Conservation (phyloP, 2,113 vertebrate species). For the Puffinus mauretanicus region DNA sequence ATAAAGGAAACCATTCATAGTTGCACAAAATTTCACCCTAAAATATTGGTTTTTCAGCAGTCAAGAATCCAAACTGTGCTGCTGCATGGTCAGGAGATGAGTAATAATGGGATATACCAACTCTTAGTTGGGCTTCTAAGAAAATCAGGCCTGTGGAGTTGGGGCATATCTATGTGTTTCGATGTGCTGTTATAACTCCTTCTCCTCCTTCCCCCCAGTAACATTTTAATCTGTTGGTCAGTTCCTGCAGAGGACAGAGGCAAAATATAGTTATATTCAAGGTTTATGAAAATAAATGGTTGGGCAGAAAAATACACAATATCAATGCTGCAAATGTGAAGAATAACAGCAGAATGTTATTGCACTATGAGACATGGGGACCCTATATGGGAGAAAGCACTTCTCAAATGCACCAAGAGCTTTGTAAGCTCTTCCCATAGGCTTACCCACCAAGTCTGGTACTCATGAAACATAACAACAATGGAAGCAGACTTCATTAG, state of each 20-base stretch:
- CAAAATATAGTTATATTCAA: background rate
- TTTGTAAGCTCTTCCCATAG: background rate
- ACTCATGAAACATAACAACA: background rate
- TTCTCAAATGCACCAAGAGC: background rate
- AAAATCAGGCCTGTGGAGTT: background rate
- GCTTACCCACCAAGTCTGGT: background rate
- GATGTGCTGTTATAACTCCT: background rate
- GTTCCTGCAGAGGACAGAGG: background rate
- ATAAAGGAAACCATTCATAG: background rate
- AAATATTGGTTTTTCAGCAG: background rate
- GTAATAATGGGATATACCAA: background rate
- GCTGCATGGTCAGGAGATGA: background rate
- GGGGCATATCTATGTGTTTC: background rate
- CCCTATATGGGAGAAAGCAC: background rate
- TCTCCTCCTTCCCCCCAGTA: background rate
- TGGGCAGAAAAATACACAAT: background rate
- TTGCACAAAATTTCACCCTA: background rate
- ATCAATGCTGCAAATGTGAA: background rate
- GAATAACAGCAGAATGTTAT: background rate
- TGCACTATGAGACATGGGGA: background rate
- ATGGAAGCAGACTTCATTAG: background rate
- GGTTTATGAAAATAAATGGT: background rate
- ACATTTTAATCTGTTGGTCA: background rate
- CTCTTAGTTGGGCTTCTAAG: background rate
- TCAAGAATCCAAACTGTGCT: background rate